These are phyloP conservation scores for Acipenser oxyrinchus DNA, from an alignment of 2,797 vertebrate genomes.

Conservation along the genomic window DNA sequence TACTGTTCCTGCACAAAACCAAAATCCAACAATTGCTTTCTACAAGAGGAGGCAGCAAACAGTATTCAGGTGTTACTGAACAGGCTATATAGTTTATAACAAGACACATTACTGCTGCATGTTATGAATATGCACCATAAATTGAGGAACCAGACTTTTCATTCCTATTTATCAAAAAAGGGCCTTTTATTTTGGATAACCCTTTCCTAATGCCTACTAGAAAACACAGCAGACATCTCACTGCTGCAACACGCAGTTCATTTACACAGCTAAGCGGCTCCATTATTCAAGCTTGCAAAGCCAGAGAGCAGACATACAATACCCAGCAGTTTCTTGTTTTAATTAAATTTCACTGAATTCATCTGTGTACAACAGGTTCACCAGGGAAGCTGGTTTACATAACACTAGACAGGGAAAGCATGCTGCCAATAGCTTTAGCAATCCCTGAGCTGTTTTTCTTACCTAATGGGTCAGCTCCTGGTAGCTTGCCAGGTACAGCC, in stretches of 20 bases:
- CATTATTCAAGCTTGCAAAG: conserved; percentile 3
- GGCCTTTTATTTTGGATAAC: not conserved
- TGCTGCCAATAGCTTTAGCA: conserved; percentile 4
- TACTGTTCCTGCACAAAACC: too few species aligned
- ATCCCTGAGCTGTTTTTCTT: conserved; percentile 36
- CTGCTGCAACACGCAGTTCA: conserved; percentile 13
- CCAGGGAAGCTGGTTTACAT: conserved; percentile 8
- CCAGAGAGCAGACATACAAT: conserved; percentile 4
- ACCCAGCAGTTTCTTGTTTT: not conserved
- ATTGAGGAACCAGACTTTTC: conserved; percentile 1
- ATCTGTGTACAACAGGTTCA: conserved; percentile 4
- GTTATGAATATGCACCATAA: not conserved
- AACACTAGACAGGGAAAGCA: not conserved
- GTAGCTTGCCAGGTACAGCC: conserved; percentile 88
- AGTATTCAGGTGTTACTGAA: too few species aligned
- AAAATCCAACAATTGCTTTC: too few species aligned
- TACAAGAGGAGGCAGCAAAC: too few species aligned
- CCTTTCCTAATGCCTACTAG: conserved; percentile 6
- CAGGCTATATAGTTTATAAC: too few species aligned
- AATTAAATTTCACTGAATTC: conserved; percentile 11
- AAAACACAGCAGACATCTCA: not conserved
- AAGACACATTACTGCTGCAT: too few species aligned
- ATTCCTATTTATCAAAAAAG: not conserved
- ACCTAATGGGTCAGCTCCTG: conserved; percentile 92
- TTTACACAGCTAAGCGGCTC: conserved; percentile 18